A percentile compares a stretch with the other conserved stretches of the same genome.
Conservation (phyloP, 2,113 vertebrate species). For the Calonectris borealis region DNA sequence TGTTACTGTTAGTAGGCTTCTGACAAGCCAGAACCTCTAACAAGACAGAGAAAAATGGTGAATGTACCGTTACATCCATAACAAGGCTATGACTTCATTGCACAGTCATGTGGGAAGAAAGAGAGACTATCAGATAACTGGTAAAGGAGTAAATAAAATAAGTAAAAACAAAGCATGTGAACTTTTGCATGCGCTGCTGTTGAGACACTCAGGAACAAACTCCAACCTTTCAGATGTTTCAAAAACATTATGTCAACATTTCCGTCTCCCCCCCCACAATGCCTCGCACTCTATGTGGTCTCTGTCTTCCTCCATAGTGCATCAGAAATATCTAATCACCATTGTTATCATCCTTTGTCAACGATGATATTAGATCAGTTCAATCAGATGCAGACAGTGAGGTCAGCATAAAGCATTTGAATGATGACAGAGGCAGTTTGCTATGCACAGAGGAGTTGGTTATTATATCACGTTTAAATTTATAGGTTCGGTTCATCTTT, state of each 20-base stretch:
- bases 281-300: neutral
- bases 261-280: rapidly evolving
- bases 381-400: conserved; percentile 37
- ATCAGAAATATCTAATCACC: neutral
- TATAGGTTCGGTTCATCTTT: conserved; percentile 66
- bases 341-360: neutral
- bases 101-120: neutral
- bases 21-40: neutral
- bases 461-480: conserved; percentile 69
- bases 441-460: conserved; percentile 20
- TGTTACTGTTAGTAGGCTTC: neutral
- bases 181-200: neutral
- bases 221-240: neutral
- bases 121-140: neutral
- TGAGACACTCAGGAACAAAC: neutral
- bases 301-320: neutral
- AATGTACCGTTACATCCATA: neutral
- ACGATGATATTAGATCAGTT: conserved; percentile 14
- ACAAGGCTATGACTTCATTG: neutral
- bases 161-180: neutral
- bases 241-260: neutral
- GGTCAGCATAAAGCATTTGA: conserved; percentile 49
- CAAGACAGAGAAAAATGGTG: neutral
- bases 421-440: conserved; percentile 38
- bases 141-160: neutral